Percentiles rank a stretch among this genome's conserved stretches.
Conservation (phyloP, 2,113 vertebrate genomes). For the Oncorhynchus clarkii region DNA sequence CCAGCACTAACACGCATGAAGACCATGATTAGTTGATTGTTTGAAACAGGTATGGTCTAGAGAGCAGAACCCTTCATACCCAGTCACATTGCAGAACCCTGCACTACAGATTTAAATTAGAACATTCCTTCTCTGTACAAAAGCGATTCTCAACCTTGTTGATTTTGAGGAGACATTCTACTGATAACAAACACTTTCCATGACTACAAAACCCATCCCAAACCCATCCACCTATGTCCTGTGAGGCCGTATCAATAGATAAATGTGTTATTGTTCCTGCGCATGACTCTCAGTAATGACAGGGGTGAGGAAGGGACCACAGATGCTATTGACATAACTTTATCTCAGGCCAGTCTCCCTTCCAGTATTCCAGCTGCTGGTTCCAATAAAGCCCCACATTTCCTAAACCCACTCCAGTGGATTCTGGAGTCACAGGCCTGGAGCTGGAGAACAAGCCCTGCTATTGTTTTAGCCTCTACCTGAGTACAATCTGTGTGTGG, state of each 20-base stretch:
- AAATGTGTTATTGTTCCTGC: not conserved
- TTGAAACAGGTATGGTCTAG: not conserved
- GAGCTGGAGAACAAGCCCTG: not conserved
- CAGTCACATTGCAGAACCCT: not conserved
- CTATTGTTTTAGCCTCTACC: not conserved
- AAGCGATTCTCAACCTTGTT: no score
- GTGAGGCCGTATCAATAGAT: not conserved
- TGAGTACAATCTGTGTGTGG: not conserved
- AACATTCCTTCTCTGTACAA: no score
- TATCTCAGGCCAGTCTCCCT: no score
- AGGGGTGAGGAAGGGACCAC: not conserved
- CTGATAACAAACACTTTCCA: not conserved
- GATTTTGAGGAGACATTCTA: not conserved
- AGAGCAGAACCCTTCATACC: conserved; percentile 21
- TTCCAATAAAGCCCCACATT: not conserved
- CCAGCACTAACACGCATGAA: not conserved
- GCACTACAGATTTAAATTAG: not conserved
- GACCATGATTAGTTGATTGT: not conserved
- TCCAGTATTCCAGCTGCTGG: no score
- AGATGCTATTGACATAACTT: not conserved
- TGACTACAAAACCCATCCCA: not conserved
- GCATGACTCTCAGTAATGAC: not conserved
- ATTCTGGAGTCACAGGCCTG: not conserved
- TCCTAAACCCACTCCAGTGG: not conserved
- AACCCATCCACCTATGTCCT: not conserved